Percentiles rank a stretch among this genome's conserved stretches.
phyloP scores from a whole-genome alignment of 2,797 vertebrate genomes.

The Hypotaenidia okinawae region DNA sequence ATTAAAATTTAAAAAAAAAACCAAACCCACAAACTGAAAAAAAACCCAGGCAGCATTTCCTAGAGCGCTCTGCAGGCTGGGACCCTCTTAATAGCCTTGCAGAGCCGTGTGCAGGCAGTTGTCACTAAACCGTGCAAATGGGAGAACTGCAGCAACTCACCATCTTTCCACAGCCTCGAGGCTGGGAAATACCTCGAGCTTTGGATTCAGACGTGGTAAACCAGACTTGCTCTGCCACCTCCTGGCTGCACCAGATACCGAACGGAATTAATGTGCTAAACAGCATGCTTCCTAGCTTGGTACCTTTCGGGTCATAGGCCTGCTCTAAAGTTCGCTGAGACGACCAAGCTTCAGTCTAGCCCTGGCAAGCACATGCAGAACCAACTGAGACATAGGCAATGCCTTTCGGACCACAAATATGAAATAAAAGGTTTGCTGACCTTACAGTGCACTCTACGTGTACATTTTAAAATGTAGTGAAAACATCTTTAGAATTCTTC shows the following conservation, averaged over 20 bases:
- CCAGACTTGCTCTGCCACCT: conserved; percentile 67
- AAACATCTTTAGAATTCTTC: not conserved
- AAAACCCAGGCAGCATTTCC: not conserved
- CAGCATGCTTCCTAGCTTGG: rapidly evolving
- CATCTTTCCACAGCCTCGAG: not conserved
- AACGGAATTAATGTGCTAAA: not conserved
- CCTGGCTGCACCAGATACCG: not conserved
- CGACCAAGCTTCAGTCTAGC: not conserved
- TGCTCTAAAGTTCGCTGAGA: not conserved
- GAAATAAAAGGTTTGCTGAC: not conserved
- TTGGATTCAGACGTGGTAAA: not conserved
- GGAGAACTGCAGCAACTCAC: not conserved
- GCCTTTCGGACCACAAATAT: not conserved
- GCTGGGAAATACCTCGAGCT: not conserved
- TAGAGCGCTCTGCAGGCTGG: not conserved
- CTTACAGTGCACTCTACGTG: not conserved
- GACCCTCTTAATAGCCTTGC: conserved; percentile 9
- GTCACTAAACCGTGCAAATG: not conserved
- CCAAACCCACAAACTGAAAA: not conserved
- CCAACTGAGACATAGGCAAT: not conserved
- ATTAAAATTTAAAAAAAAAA: not conserved
- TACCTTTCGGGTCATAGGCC: not conserved
- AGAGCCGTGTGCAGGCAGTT: not conserved
- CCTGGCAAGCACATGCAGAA: not conserved
- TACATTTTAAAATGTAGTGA: not conserved